Base-by-base conservation (phyloP, 2,797 vertebrate species). In the Pseudocheirus occidentalis region DNA sequence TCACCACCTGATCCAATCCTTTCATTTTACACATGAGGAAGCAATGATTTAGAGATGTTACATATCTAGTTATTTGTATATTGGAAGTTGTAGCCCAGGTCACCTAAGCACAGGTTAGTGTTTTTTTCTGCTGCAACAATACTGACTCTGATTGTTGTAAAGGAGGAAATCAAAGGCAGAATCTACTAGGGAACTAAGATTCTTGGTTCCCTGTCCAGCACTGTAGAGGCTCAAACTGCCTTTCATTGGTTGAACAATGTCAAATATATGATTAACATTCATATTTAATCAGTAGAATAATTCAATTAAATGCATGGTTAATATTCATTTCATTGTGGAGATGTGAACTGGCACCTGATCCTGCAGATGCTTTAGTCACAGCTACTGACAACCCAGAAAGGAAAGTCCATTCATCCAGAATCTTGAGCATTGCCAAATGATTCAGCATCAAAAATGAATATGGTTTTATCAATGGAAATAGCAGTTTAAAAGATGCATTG, bases 401-500 rank as follows among this genome's bases (percentile, higher is more conserved):
- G 40, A 46, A 46, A 87, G 21, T 46, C 11, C 40, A 87, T 7
- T 87, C 40, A 87, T 27, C n/a, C 21, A 87, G 73, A 46, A 46
- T 46, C 21, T 46, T 87, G 46, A 40, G 21, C 73, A 87, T 40
- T 87, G 73, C 31, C 40, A 87, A 46, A 46, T 87, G 73, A 87
- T 46, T 87, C 73, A 87, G 73, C 73, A 46, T 87, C 21, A 87
- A 27, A 87, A 46, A 10, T 87, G 7, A 87, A 87, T 27, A 24
- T 87, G 40, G 66, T 46, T 87, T 46, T 87, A 46, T 27, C 18
- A 46, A 27, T 87, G 73, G 40, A 87, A 46, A 87, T 50, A 87
- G 18, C 1, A 92, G 95, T 93, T 94, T 93, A 90, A 91, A 31
- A 90, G 54, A 93, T 73, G 11, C 5, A 56, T 94, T 91, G 59